Evolutionary conservation across 1,140 invertebrate genomes (phyloP).

Genomic region (Drosophila sp.): DNA sequence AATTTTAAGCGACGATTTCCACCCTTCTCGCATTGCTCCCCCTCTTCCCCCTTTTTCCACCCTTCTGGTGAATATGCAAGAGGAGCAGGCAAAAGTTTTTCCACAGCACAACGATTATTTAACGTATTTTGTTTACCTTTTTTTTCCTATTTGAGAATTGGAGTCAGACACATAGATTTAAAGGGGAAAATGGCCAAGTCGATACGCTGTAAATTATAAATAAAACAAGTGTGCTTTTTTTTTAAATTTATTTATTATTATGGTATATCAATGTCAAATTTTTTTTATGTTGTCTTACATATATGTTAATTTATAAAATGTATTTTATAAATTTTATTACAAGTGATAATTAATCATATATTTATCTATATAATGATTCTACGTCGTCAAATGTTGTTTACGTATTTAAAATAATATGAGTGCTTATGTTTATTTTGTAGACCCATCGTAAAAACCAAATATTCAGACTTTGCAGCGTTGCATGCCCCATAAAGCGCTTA

Average conservation of each 20-base stretch:
- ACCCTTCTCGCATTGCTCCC: background rate
- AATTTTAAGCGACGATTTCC: constrained; percentile 52
- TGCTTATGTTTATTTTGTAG: background rate
- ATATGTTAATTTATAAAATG: too few species aligned
- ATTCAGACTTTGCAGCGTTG: background rate
- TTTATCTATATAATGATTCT: too few species aligned
- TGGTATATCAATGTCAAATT: too few species aligned
- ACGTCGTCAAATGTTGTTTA: too few species aligned
- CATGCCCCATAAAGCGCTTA: constrained; percentile 60
- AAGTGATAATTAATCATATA: too few species aligned
- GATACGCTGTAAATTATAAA: background rate
- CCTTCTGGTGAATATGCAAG: constrained; percentile 16
- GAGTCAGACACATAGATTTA: background rate
- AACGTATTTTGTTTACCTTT: constrained; percentile 26
- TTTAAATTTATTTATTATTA: too few species aligned
- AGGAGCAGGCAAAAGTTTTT: constrained; percentile 33
- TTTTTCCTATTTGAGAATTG: constrained; percentile 7
- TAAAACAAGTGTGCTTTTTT: too few species aligned
- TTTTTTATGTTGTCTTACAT: too few species aligned
- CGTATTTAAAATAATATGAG: too few species aligned
- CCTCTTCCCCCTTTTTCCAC: background rate
- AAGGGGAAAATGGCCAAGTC: background rate
- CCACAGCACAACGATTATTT: constrained; percentile 20
- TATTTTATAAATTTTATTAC: too few species aligned
- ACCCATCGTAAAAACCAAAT: constrained; percentile 5